Conservation (phyloP, 2,113 vertebrate species). For the Harpagus bidentatus region DNA sequence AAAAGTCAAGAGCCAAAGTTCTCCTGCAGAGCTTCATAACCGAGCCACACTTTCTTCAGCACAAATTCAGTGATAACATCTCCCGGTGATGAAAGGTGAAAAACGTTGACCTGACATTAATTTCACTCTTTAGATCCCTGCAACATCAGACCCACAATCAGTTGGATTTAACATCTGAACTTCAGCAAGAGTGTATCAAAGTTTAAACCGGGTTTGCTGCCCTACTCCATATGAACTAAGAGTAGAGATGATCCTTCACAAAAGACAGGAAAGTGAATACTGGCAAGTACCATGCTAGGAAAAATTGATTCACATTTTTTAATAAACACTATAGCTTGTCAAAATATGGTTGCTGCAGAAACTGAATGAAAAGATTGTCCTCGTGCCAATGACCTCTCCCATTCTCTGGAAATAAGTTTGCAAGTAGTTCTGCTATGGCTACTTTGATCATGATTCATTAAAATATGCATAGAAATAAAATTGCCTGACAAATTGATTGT, state of each 20-base stretch:
- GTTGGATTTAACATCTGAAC: background rate
- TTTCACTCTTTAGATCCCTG: background rate
- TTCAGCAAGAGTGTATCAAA: background rate
- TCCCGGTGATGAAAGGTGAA: background rate
- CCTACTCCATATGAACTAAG: background rate
- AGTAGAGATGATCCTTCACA: background rate
- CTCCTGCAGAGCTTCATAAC: background rate
- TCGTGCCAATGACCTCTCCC: background rate
- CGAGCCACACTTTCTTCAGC: background rate
- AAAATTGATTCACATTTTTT: background rate
- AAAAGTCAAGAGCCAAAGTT: background rate
- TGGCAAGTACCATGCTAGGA: background rate
- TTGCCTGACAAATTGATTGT: background rate
- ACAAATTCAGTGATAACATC: background rate
- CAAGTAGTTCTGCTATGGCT: background rate
- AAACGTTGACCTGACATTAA: background rate
- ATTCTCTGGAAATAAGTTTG: background rate
- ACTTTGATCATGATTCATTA: background rate
- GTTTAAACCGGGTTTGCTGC: background rate
- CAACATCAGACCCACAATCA: background rate
- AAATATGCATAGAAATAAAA: background rate
- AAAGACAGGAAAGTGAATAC: background rate
- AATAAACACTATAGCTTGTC: background rate
- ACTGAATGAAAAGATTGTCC: background rate
- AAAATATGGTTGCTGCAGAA: background rate